Percentiles rank a stretch among this genome's conserved stretches.
These are phyloP conservation scores for Ruditapes philippinarum DNA, from an alignment of 1,140 invertebrate genomes.

Conservation along the genomic window DNA sequence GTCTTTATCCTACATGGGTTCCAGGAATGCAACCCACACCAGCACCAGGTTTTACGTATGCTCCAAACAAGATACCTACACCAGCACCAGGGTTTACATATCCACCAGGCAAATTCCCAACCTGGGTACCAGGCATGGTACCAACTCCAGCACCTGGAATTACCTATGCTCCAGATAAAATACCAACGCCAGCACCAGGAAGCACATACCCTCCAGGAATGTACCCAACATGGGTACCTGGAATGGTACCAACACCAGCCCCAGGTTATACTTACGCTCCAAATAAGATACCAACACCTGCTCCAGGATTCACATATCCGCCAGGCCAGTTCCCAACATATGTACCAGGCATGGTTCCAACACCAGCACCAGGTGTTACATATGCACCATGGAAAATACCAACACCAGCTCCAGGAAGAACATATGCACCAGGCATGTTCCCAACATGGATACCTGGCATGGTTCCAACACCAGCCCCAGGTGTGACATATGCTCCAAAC, in stretches of 20 bases:
- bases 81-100: conserved; percentile 53
- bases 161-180: conserved; percentile 69
- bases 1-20: conserved; percentile 59
- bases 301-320: conserved; percentile 73
- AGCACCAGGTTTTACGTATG: conserved; percentile 51
- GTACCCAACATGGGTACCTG: conserved; percentile 62
- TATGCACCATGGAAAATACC: conserved; percentile 53
- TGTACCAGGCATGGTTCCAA: conserved; percentile 61
- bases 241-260: conserved; percentile 60
- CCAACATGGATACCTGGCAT: conserved; percentile 59
- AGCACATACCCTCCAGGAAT: conserved; percentile 68
- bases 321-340: conserved; percentile 68
- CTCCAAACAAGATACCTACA: conserved; percentile 48
- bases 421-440: conserved; percentile 63
- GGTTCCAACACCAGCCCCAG: conserved; percentile 69
- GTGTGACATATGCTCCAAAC: conserved; percentile 69
- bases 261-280: conserved; percentile 65
- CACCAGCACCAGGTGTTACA: conserved; percentile 47
- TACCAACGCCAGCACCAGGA: conserved; percentile 68
- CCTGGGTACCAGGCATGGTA: conserved; percentile 42
- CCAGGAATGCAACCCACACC: conserved; percentile 68
- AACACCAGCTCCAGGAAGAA: conserved; percentile 57
- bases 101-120: conserved; percentile 55
- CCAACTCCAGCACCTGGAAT: conserved; percentile 70
- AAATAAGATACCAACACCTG: conserved; percentile 64